A percentile compares a stretch with the other conserved stretches of the same genome.
Evolutionary conservation across 2,113 vertebrate species (phyloP).

Genomic region (Ellobius talpinus): DNA sequence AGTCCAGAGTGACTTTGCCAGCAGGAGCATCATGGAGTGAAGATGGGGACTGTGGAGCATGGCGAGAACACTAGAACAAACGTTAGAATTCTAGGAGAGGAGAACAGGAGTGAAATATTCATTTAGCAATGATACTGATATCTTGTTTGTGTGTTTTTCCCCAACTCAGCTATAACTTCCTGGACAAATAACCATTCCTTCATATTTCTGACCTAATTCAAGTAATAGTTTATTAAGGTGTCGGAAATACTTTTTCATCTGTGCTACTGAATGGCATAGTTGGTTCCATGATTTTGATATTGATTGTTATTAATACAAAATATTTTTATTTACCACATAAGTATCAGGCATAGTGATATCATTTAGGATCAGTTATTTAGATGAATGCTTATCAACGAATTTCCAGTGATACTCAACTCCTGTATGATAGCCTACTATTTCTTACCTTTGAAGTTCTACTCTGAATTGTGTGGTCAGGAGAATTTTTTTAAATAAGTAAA

Average conservation of each 20-base stretch:
- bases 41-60: not conserved
- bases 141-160: not conserved
- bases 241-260: not conserved
- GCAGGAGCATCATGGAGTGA: not conserved
- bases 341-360: not conserved
- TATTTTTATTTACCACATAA: not conserved
- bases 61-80: not conserved
- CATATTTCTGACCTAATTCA: not conserved
- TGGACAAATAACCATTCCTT: not conserved
- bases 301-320: not conserved
- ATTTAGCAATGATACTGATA: not conserved
- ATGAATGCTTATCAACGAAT: not conserved
- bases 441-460: constrained; percentile 35
- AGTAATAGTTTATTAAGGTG: not conserved
- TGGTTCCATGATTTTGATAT: not conserved
- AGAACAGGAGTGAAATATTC: not conserved
- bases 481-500: not conserved
- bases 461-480: not conserved
- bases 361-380: not conserved
- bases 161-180: not conserved
- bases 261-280: not conserved
- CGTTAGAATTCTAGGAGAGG: not conserved
- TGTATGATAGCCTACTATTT: not conserved
- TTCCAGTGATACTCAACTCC: not conserved
- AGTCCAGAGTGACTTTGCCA: not conserved